Percentiles rank a stretch among this genome's conserved stretches.
Conservation (phyloP, 2,888 invertebrate species). For the Erannis defoliaria region DNA sequence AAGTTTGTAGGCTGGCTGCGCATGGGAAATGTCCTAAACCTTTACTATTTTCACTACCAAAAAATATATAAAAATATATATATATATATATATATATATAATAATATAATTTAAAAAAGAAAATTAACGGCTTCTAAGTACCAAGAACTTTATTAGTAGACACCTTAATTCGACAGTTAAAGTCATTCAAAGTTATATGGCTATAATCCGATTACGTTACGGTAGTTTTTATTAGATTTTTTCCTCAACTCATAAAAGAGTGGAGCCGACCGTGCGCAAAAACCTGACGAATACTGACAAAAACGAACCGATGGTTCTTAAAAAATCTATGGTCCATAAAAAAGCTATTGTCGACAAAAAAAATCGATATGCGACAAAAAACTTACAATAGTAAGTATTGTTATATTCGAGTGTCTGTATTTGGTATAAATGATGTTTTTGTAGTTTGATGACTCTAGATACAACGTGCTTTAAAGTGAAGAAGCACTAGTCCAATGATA, state of each 20-base stretch:
- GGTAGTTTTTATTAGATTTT: conserved; percentile 24
- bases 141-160: background rate
- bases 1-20: no score
- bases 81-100: no score
- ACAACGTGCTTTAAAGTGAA: conserved; percentile 6
- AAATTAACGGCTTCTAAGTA: no score
- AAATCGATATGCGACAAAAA: conserved; percentile 33
- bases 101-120: no score
- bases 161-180: conserved; percentile 30
- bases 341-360: conserved; percentile 27
- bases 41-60: no score
- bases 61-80: no score
- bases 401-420: conserved; percentile 32
- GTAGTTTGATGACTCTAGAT: conserved; percentile 30
- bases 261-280: conserved; percentile 33
- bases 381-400: no score
- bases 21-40: no score
- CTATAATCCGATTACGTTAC: conserved; percentile 27
- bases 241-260: conserved; percentile 2
- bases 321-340: conserved; percentile 24
- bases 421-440: conserved; percentile 35
- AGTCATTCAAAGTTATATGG: conserved; percentile 19
- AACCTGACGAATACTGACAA: conserved; percentile 25
- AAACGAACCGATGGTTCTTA: conserved; percentile 26
- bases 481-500: background rate